These are phyloP conservation scores for Ectobius pallidus DNA, from an alignment of 2,888 invertebrate genomes.

Conservation along the genomic window DNA sequence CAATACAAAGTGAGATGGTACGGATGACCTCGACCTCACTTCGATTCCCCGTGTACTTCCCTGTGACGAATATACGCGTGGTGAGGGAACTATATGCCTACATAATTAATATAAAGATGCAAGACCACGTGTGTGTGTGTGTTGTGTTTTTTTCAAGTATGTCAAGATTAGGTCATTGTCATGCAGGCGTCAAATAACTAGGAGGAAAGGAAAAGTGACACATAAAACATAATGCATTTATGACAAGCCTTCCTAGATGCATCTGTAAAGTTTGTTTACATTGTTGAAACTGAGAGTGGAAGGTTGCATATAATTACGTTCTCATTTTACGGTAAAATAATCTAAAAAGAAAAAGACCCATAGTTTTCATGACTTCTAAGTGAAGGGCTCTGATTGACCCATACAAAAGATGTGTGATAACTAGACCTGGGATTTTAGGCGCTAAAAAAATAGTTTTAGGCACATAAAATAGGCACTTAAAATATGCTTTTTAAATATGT, in stretches of 20 bases:
- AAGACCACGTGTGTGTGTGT: slow-evolving; percentile 24
- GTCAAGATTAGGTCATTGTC: slow-evolving; percentile 41
- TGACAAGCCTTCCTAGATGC: background rate
- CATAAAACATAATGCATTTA: background rate
- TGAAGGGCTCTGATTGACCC: too few relatives aligned
- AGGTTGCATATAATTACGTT: too few relatives aligned
- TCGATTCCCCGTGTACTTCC: background rate
- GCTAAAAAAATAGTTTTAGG: too few relatives aligned
- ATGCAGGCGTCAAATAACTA: slow-evolving; percentile 22
- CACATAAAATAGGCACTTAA: too few relatives aligned
- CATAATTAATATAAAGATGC: slow-evolving; percentile 24
- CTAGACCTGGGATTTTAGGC: too few relatives aligned
- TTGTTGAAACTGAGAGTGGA: too few relatives aligned
- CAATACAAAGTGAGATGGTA: slow-evolving; percentile 7
- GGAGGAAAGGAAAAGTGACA: background rate
- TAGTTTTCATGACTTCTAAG: too few relatives aligned
- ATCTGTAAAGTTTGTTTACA: too few relatives aligned
- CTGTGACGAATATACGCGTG: slow-evolving; percentile 11
- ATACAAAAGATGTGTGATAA: too few relatives aligned
- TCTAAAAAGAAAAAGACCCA: too few relatives aligned
- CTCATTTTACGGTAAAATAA: too few relatives aligned
- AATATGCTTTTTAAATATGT: too few relatives aligned
- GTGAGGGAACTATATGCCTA: background rate
- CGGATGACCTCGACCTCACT: slow-evolving; percentile 25
- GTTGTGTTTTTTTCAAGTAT: slow-evolving; percentile 22